Conservation (phyloP, 2,113 vertebrate species). For the Pygoscelis antarcticus region DNA sequence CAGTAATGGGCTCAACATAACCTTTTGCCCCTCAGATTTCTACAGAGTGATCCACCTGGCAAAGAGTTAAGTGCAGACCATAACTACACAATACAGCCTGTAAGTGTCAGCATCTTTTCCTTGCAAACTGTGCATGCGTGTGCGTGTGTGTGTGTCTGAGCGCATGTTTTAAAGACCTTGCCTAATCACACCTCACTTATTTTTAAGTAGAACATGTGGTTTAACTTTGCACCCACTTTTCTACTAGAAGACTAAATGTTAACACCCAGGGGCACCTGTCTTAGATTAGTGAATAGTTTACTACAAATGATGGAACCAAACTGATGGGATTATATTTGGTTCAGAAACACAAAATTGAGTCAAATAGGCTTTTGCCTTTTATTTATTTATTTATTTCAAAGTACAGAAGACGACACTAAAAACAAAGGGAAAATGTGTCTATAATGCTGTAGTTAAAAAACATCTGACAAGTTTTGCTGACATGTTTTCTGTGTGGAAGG, state of each 20-base stretch:
- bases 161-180: constrained; percentile 53
- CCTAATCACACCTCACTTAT: constrained; percentile 85
- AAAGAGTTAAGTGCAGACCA: constrained; percentile 57
- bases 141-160: background rate
- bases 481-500: constrained; percentile 43
- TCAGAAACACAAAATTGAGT: constrained; percentile 12
- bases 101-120: constrained; percentile 30
- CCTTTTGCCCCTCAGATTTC: constrained; percentile 56
- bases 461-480: constrained; percentile 45
- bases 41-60: constrained; percentile 50
- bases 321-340: background rate
- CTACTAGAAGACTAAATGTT: constrained; percentile 89
- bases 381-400: background rate
- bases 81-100: constrained; percentile 35
- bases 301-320: constrained; percentile 68
- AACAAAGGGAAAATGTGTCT: background rate
- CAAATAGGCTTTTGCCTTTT: background rate
- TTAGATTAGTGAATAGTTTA: constrained; percentile 80
- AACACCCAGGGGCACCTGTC: constrained; percentile 90
- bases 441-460: background rate
- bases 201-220: constrained; percentile 90
- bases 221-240: constrained; percentile 98
- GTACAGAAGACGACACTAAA: background rate
- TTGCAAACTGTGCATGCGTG: background rate
- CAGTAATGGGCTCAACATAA: constrained; percentile 58